These are phyloP conservation scores for Andrena camellia DNA, from an alignment of 2,888 invertebrate genomes.

Conservation along the genomic window DNA sequence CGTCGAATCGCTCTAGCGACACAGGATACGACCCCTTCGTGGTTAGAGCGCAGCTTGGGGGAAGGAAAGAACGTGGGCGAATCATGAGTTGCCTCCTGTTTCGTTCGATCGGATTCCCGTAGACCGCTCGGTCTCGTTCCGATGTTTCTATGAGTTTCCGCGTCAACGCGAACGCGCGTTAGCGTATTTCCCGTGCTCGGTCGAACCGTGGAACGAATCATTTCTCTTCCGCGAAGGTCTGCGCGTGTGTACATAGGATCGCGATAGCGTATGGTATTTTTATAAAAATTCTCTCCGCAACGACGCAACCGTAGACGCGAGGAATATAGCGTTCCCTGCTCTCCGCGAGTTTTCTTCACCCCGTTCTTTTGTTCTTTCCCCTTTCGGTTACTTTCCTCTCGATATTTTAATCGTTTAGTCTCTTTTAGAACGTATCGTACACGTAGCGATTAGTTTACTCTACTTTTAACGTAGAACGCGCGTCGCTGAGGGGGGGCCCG, in stretches of 20 bases:
- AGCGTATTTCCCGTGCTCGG: slow-evolving; percentile 14
- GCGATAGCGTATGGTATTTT: slow-evolving; percentile 67
- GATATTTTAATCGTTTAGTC: slow-evolving; percentile 30
- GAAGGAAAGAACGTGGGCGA: slow-evolving; percentile 6
- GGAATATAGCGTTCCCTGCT: slow-evolving; percentile 26
- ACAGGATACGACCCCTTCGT: background rate
- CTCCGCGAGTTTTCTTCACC: slow-evolving; percentile 26
- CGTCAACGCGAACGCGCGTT: background rate
- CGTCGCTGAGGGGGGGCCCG: background rate
- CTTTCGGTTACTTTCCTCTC: background rate
- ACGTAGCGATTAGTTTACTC: slow-evolving; percentile 40
- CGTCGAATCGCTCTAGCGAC: background rate
- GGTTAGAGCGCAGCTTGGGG: slow-evolving; percentile 2
- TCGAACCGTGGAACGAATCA: slow-evolving; percentile 24
- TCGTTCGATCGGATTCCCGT: slow-evolving; percentile 8
- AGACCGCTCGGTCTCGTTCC: slow-evolving; percentile 8
- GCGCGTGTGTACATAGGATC: slow-evolving; percentile 64
- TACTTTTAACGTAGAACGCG: slow-evolving; percentile 33
- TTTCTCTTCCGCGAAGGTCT: slow-evolving; percentile 47
- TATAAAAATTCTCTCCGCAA: slow-evolving; percentile 62
- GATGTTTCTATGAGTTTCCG: slow-evolving; percentile 19
- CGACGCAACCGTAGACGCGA: slow-evolving; percentile 44
- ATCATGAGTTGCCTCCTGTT: background rate
- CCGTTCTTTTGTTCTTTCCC: background rate
- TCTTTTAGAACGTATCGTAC: slow-evolving; percentile 28